These are phyloP conservation scores for Athalia rosae DNA, from an alignment of 2,888 invertebrate genomes.

Conservation along the genomic window DNA sequence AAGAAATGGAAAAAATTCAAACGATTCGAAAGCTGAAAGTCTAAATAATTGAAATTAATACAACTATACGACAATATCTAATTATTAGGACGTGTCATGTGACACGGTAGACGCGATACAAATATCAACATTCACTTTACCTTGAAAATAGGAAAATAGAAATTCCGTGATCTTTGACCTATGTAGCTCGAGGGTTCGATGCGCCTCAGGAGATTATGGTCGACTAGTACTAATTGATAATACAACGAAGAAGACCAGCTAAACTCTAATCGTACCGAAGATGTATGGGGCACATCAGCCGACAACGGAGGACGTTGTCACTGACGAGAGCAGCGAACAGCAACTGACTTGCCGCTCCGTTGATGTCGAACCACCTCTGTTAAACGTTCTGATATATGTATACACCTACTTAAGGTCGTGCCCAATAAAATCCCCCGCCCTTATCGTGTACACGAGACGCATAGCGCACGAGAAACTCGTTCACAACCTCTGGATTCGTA, in stretches of 20 bases:
- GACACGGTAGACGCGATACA: neutral
- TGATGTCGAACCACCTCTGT: constrained; percentile 33
- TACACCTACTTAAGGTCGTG: neutral
- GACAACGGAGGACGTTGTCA: constrained; percentile 5
- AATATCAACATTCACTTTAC: neutral
- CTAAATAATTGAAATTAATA: neutral
- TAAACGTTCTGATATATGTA: constrained; percentile 13
- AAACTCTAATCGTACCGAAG: neutral
- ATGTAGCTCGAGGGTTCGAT: neutral
- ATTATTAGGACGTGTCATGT: neutral
- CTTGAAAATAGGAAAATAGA: neutral
- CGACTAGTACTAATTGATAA: neutral
- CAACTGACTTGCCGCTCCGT: constrained; percentile 18
- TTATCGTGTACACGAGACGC: neutral
- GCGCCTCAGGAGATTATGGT: neutral
- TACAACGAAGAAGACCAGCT: neutral
- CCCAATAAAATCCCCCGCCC: constrained; percentile 7
- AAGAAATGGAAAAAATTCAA: neutral
- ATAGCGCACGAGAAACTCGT: constrained; percentile 3
- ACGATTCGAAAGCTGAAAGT: neutral
- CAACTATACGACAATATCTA: neutral
- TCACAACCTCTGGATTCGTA: constrained; percentile 1
- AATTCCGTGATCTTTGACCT: neutral
- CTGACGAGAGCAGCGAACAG: constrained; percentile 16
- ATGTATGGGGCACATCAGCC: neutral